Conservation (phyloP, 2,888 invertebrate genomes). For the Drosophila buzzatii region DNA sequence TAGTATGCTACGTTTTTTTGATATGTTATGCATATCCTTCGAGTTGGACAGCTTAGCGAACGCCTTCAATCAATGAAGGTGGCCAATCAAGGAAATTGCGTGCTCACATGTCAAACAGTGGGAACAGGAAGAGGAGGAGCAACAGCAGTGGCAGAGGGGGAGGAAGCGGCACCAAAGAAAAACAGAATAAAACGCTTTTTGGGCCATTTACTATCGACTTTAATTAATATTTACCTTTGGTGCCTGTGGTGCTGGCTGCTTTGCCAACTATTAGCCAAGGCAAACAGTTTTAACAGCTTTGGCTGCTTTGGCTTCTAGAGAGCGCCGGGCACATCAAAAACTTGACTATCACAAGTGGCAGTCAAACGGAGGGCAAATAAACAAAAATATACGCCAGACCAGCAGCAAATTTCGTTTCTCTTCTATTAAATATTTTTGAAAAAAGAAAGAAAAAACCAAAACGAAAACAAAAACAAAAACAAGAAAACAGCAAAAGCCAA, state of each 20-base stretch:
- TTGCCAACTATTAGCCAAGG: conserved; percentile 70
- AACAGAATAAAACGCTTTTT: conserved; percentile 68
- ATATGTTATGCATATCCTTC: conserved; percentile 64
- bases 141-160: background rate
- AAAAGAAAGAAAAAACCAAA: conserved; percentile 21
- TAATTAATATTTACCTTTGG: conserved; percentile 79
- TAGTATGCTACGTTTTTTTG: conserved; percentile 67
- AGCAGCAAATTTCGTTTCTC: conserved; percentile 56
- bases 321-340: conserved; percentile 48
- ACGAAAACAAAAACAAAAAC: conserved; percentile 23
- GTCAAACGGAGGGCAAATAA: conserved; percentile 74
- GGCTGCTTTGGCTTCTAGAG: conserved; percentile 70
- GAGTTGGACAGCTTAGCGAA: conserved; percentile 62
- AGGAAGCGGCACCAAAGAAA: conserved; percentile 29
- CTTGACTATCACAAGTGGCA: conserved; percentile 55
- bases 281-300: conserved; percentile 81
- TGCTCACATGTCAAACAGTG: conserved; percentile 77
- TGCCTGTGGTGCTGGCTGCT: conserved; percentile 26
- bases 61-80: conserved; percentile 70
- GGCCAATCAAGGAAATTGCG: conserved; percentile 80
- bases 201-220: conserved; percentile 81
- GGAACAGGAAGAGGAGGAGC: conserved; percentile 5
- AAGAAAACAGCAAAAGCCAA: conserved; percentile 42
- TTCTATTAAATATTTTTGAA: conserved; percentile 66
- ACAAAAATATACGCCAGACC: conserved; percentile 69